These are phyloP conservation scores for Gallinago undulata DNA, from an alignment of 2,113 vertebrate species.

Conservation along the genomic window DNA sequence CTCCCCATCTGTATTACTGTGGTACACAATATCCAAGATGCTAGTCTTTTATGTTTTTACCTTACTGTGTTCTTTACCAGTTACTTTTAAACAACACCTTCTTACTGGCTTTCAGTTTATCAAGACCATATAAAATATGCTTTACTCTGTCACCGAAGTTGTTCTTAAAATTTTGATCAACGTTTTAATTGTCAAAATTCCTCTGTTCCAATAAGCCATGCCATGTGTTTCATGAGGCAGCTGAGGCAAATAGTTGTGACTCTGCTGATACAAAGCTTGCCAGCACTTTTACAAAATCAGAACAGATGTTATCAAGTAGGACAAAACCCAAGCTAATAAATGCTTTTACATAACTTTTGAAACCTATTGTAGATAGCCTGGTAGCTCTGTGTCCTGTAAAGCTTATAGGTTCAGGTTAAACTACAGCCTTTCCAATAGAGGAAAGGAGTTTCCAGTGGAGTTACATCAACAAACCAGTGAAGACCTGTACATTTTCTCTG, in stretches of 20 bases:
- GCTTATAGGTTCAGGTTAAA: background rate
- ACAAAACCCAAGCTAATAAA: background rate
- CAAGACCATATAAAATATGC: background rate
- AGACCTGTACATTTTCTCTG: background rate
- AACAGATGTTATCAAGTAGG: background rate
- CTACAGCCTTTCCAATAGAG: background rate
- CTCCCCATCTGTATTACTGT: background rate
- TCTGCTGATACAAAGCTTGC: background rate
- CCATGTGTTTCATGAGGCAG: background rate
- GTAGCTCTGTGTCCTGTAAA: background rate
- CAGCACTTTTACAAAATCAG: background rate
- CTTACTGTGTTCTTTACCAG: background rate
- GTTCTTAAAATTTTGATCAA: background rate
- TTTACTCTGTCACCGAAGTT: background rate
- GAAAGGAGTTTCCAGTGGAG: background rate
- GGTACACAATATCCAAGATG: background rate
- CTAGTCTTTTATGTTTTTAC: background rate
- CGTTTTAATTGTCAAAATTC: background rate
- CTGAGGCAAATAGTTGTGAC: background rate
- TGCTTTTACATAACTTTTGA: background rate
- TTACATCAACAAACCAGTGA: background rate
- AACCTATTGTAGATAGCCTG: background rate
- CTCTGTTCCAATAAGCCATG: background rate
- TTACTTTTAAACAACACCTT: background rate
- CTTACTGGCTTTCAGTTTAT: background rate